Base-by-base conservation (phyloP, 1,140 invertebrate species). In the Drosophila prosaltans region DNA sequence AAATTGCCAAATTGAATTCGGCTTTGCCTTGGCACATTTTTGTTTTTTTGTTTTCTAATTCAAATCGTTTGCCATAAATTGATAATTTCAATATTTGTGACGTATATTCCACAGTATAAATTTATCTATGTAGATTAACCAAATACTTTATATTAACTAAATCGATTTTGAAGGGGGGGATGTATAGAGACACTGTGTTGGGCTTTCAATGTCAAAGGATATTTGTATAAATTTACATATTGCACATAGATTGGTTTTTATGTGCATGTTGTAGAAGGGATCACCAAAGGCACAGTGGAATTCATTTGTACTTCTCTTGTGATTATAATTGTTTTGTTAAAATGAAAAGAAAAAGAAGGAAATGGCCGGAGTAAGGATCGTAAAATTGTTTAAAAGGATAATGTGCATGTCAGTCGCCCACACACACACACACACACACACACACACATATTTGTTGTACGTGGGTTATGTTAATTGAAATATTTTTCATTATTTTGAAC, bases 401-500 rank as follows among this genome's bases (percentile, higher is more conserved):
- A 51, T 51, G 26, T 51, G 45, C 9, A 9, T 26, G 9, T 1
- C 21, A 26, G 16, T 2, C 43, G 5, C 43, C 16, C 5, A 21
- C 43, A 16, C 16, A 16, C 16, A 16, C 16, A 16, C 16, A 16
- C 16, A 21, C 16, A 45, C 43, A 16, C 16, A 16, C 16, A 16
- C 16, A 16, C 16, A 16, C 16, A 21, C 16, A 45, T 16, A 45
- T 36, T 36, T 45, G n/a, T 45, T 45, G 43, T 45, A 45, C 16
- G 43, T 21, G 45, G 45, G 45, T 21, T 3, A 51, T 26, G 45
- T 51, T 51, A 51, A 51, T 51, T 51, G 45, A 51, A 51, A 51
- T 51, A 51, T 51, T 51, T 51, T 51, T 26, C 45, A 51, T 51
- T 51, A 51, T 51, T 51, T 51, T 26, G 24, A 51, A 51, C 45